These are phyloP conservation scores for Palythoa grandiflora DNA, from an alignment of 92 coral and sea anemone species.

Conservation along the genomic window DNA sequence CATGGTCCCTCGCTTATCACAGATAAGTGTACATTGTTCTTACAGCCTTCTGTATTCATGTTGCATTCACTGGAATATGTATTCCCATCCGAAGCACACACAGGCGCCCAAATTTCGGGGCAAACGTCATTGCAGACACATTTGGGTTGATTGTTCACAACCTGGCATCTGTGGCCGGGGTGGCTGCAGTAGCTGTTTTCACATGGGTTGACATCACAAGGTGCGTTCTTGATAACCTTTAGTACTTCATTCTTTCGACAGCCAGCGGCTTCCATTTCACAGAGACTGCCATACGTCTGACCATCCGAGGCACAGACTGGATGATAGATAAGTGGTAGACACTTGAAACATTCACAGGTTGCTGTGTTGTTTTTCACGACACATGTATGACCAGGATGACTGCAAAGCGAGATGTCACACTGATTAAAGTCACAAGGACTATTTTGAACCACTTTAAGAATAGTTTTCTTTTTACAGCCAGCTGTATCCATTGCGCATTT, in stretches of 20 bases:
- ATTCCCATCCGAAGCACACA: conserved; percentile 81
- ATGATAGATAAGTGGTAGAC: conserved; percentile 27
- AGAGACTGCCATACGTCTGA: conserved; percentile 78
- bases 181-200: conserved; percentile 68
- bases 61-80: conserved; percentile 76
- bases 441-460: conserved; percentile 34
- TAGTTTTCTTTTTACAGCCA: conserved; percentile 34
- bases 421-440: conserved; percentile 50
- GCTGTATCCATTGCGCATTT: conserved; percentile 44
- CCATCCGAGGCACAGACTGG: conserved; percentile 94
- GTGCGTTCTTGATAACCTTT: conserved; percentile 5
- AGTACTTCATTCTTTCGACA: conserved; percentile 56
- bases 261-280: conserved; percentile 77
- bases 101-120: conserved; percentile 65
- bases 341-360: conserved; percentile 78
- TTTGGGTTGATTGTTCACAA: conserved; percentile 72
- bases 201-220: conserved; percentile 69
- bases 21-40: conserved; percentile 32
- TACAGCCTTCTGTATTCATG: conserved; percentile 75
- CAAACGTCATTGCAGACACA: conserved; percentile 78
- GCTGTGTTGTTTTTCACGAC: conserved; percentile 74
- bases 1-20: conserved; percentile 39
- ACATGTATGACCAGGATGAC: conserved; percentile 74
- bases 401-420: conserved; percentile 78
- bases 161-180: conserved; percentile 67